Evolutionary conservation across 2,797 vertebrate genomes (phyloP), one percentile per base, ranked within the genome.

Genomic region (Pangasius larnaudii): DNA sequence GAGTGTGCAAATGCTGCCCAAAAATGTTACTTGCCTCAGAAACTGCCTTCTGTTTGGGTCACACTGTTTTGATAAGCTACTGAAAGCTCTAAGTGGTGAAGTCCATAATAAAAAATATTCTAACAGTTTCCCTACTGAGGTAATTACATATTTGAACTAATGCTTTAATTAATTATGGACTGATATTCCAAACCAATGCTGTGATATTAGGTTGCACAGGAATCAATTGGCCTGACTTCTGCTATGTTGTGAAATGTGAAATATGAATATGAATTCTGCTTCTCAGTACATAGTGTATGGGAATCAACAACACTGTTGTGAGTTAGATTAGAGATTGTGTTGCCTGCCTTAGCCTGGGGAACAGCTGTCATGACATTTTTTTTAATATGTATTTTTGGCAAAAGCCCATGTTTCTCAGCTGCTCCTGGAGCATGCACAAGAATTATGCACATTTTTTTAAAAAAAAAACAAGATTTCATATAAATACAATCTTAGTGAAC

Each of bases 351-450:
- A 11, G 33, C 51, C 74, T 77, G 51, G 75, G 53, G 65, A 85
- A 59, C 87, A 88, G 83, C 84, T 85, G 75, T 88, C 75, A 53
- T 46, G 8, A 61, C 85, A 74, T 49, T 58, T 59, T n/a, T n/a
- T 88, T 61, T 80, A 22, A 88, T 80, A 33, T 33, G n/a, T 53
- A 69, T 85, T 79, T 75, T 42, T n/a, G 82, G 87, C 51, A 51
- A 69, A 56, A 80, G 51, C 83, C 19, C 33, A 22, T 56, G 71
- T 75, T 19, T 58, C 46, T 13, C n/a, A 71, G 86, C 86, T 72
- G 33, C 5, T 87, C 65, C 65, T 36, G n/a, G 67, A 82, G 16
- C 2, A 0, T n/a, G 46, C 56, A 42, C 79, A 82, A 59, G 22
- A 22, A 82, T 39, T 30, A 65, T 65, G 24, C 7, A 63, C 16